phyloP scores from a whole-genome alignment of 1,140 invertebrate genomes.

The Pinna nobilis region DNA sequence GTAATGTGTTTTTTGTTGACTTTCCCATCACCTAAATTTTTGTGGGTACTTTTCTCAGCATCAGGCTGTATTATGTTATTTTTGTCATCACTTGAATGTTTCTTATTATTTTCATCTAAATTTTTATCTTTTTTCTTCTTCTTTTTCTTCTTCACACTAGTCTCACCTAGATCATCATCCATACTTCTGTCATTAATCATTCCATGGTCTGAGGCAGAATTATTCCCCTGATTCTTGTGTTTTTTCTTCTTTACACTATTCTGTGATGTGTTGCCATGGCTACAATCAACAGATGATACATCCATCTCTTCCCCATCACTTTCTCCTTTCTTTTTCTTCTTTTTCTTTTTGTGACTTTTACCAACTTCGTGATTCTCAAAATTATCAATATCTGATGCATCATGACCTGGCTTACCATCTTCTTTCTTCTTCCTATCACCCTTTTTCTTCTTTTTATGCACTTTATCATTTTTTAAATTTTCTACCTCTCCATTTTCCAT shows the following conservation, averaged over 20 bases:
- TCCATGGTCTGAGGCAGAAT: too few relatives aligned
- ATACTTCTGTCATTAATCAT: too few relatives aligned
- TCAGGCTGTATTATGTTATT: conserved; percentile 14
- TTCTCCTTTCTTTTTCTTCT: not conserved
- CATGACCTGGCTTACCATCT: too few relatives aligned
- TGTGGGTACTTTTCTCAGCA: not conserved
- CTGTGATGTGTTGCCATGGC: too few relatives aligned
- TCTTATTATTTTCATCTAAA: not conserved
- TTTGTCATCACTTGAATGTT: not conserved
- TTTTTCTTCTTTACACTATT: too few relatives aligned
- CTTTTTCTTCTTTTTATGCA: conserved; percentile 15
- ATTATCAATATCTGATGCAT: too few relatives aligned
- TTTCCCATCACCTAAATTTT: not conserved
- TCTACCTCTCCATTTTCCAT: not conserved
- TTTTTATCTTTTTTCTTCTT: conserved; percentile 4
- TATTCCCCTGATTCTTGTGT: too few relatives aligned
- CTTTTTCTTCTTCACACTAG: conserved; percentile 16
- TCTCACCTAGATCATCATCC: too few relatives aligned
- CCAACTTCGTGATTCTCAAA: not conserved
- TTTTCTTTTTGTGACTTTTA: not conserved
- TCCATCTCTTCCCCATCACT: too few relatives aligned
- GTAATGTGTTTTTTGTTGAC: not conserved
- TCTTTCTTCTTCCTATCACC: conserved; percentile 9
- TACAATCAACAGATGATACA: too few relatives aligned
- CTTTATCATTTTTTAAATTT: not conserved